Conservation (phyloP, 2,888 invertebrate genomes). For the Drosophila meridiana region DNA sequence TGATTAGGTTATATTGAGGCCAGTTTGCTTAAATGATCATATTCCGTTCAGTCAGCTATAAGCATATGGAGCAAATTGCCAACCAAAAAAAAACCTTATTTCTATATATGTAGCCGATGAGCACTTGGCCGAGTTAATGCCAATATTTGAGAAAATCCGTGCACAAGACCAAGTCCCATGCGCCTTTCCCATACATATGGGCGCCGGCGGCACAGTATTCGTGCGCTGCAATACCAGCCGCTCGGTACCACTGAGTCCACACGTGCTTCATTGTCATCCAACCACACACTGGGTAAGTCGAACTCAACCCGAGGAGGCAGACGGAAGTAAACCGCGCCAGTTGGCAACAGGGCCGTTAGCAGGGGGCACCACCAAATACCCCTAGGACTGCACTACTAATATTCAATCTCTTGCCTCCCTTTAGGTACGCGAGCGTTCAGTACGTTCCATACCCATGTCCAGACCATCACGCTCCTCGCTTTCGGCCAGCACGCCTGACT, state of each 20-base stretch:
- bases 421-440: conserved; percentile 96
- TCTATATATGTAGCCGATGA: conserved; percentile 90
- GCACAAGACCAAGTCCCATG: conserved; percentile 96
- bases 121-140: conserved; percentile 97
- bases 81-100: conserved; percentile 41
- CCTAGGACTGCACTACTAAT: conserved; percentile 13
- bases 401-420: not conserved
- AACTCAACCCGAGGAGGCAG: conserved; percentile 14
- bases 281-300: conserved; percentile 88
- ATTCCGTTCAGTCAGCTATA: conserved; percentile 69
- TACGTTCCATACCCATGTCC: conserved; percentile 96
- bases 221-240: conserved; percentile 88
- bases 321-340: conserved; percentile 12
- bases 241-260: conserved; percentile 88
- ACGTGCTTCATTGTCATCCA: conserved; percentile 88
- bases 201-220: conserved; percentile 88
- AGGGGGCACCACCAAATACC: conserved; percentile 23
- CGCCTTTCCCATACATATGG: conserved; percentile 95
- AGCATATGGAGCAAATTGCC: conserved; percentile 17
- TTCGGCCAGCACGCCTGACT: conserved; percentile 95
- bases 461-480: conserved; percentile 91
- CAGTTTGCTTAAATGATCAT: conserved; percentile 82
- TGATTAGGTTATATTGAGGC: conserved; percentile 26
- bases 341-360: conserved; percentile 12
- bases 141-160: conserved; percentile 96